Base-by-base conservation (phyloP, 2,797 vertebrate genomes). In the Clangula hyemalis region DNA sequence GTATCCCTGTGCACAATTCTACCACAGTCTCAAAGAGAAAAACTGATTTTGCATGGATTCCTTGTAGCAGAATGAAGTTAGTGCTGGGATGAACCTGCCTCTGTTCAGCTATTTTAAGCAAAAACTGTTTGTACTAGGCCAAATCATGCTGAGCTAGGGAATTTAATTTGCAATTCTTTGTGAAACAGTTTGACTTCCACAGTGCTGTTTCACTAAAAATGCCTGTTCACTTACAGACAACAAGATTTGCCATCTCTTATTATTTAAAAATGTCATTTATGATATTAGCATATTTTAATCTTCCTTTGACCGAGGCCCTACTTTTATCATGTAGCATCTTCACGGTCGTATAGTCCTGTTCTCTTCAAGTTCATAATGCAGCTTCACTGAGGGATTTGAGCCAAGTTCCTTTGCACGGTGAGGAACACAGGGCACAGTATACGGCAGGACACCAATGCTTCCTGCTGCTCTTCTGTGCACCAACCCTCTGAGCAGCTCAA, bases 141-240 rank as follows among this genome's bases (percentile, higher is more conserved):
- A 94, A 84, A 65, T 89, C 93, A 80, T 25, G 91, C 93, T 94
- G 95, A 90, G 95, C 80, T 93, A 65, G 11, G 78, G 92, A 96
- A 93, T 93, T 89, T 78, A 92, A 96, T 96, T 95, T 94, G 92
- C 94, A 96, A 70, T 86, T 93, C 94, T 89, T 93, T 81, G 76
- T 81, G 73, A 84, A 47, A 30, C 79, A 80, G 38, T 87, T 90
- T 87, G 87, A 87, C 76, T 96, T 95, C 81, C 56, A 64, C 41
- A 45, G 80, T 25, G 65, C 69, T 72, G 45, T 30, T 91, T 36
- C 62, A 69, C 41, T 86, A 38, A 62, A 28, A 90, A 88, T 66
- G 53, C 58, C 77, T 28, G 24, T 47, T 75, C 47, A 53, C 64
- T 51, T 85, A 80, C 32, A 94, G 49, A 10, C 78, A 91, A 70